Conservation (phyloP, 2,888 invertebrate genomes). For the Amphipoea oculea region DNA sequence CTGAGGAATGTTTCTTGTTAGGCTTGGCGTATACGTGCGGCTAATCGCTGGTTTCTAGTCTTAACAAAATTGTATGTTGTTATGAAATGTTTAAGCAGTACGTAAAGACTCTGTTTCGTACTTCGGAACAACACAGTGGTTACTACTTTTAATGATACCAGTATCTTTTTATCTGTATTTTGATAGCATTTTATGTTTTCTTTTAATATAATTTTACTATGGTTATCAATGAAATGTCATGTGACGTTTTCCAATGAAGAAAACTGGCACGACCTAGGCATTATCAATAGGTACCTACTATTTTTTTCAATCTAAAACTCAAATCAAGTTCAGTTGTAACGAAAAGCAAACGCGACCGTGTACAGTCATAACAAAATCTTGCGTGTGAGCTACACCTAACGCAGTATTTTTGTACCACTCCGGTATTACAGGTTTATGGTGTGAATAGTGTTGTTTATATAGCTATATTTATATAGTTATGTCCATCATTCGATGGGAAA, state of each 20-base stretch:
- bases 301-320: background rate
- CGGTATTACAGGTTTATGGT: slow-evolving; percentile 72
- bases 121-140: slow-evolving; percentile 18
- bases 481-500: slow-evolving; percentile 62
- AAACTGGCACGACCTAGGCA: background rate
- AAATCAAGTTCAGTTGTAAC: background rate
- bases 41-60: slow-evolving; percentile 39
- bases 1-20: slow-evolving; percentile 63
- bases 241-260: background rate
- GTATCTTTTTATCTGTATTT: background rate
- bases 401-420: slow-evolving; percentile 64
- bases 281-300: background rate
- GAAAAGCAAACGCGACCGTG: background rate
- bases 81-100: slow-evolving; percentile 35
- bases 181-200: background rate
- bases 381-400: slow-evolving; percentile 55
- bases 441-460: slow-evolving; percentile 70
- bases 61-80: slow-evolving; percentile 40
- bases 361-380: slow-evolving; percentile 35
- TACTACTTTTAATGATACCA: background rate
- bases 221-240: slow-evolving; percentile 2
- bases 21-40: slow-evolving; percentile 51
- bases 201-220: slow-evolving; percentile 1
- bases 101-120: slow-evolving; percentile 9
- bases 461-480: slow-evolving; percentile 53